Percentiles rank a stretch among this genome's conserved stretches.
These are phyloP conservation scores for Pithys albifrons DNA, from an alignment of 2,113 vertebrate genomes.

Conservation along the genomic window DNA sequence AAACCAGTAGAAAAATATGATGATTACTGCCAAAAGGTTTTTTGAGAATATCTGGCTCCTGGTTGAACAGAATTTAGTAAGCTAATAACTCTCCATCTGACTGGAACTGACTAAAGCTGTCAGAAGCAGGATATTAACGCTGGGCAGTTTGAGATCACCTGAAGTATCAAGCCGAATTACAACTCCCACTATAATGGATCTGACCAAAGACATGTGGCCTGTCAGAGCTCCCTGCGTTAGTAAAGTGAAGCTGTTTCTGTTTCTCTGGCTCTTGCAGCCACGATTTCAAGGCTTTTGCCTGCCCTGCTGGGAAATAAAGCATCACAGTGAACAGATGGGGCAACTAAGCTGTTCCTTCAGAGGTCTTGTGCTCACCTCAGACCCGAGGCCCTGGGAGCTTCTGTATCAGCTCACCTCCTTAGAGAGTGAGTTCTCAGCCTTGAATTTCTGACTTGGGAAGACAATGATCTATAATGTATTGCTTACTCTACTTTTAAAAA, in stretches of 20 bases:
- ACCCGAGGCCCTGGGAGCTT: background rate
- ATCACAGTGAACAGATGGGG: background rate
- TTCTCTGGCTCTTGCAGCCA: background rate
- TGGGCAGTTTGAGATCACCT: background rate
- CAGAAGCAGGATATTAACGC: background rate
- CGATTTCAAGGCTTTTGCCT: background rate
- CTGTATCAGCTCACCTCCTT: background rate
- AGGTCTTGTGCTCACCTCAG: background rate
- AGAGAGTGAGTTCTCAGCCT: background rate
- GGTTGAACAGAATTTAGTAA: background rate
- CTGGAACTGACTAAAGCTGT: background rate
- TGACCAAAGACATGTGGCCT: fast-evolving
- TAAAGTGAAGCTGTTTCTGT: background rate
- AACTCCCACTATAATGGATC: background rate
- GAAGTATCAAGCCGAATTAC: background rate
- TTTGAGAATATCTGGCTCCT: background rate
- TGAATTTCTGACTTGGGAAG: background rate
- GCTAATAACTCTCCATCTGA: background rate
- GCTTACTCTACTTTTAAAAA: background rate
- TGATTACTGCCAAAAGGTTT: background rate
- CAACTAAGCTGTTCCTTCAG: background rate
- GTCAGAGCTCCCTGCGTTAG: background rate
- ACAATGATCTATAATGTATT: background rate
- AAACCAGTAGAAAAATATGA: background rate
- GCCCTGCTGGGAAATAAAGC: background rate